Percentiles rank a stretch among this genome's conserved stretches.
Evolutionary conservation across 37 sponge, comb jelly and placozoan genomes (phyloP).

Genomic region (Corticium candelabrum): DNA sequence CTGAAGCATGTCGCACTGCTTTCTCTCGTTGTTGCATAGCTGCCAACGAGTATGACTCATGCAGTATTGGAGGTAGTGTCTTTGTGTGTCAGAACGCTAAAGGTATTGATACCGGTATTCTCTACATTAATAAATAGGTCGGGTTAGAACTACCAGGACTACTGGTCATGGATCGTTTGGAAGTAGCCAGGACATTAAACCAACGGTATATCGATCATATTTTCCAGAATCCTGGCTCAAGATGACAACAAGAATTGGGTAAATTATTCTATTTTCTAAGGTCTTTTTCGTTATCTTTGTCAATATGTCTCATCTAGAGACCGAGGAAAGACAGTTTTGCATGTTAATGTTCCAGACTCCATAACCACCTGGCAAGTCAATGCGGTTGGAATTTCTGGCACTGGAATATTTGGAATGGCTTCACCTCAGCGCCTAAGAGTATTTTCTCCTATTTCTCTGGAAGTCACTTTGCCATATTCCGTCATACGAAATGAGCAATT

Average conservation of each 20-base stretch:
- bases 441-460: neutral
- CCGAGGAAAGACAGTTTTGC: too few species aligned
- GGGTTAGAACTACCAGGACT: too few species aligned
- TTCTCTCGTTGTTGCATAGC: neutral
- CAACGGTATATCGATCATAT: neutral
- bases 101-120: too few species aligned
- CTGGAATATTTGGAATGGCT: neutral
- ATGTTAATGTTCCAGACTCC: neutral
- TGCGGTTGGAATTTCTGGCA: neutral
- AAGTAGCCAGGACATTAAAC: too few species aligned
- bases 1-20: neutral
- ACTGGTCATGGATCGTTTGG: too few species aligned
- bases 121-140: too few species aligned
- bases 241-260: too few species aligned
- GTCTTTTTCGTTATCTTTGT: too few species aligned
- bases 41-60: neutral
- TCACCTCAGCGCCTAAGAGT: neutral
- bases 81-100: too few species aligned
- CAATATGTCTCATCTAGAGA: too few species aligned
- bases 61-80: neutral
- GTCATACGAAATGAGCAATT: neutral
- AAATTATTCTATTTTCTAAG: too few species aligned
- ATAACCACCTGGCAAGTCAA: neutral
- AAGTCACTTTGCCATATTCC: neutral
- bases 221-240: neutral